Conservation (phyloP, 2,888 invertebrate species). For the Drosophila borealis region DNA sequence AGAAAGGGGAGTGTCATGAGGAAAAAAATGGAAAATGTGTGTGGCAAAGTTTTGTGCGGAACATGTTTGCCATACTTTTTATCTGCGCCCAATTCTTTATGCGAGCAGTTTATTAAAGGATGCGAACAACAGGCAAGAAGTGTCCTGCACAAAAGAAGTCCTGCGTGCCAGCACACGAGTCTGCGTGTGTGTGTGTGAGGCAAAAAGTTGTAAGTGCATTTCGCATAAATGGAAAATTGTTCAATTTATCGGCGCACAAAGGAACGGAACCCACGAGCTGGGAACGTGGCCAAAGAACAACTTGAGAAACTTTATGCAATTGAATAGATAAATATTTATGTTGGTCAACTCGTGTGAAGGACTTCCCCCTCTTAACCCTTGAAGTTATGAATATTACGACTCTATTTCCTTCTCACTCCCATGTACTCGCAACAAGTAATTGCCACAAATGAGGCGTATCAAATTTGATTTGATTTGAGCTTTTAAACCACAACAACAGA, state of each 20-base stretch:
- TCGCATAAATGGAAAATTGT: conserved; percentile 72
- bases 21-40: conserved; percentile 32
- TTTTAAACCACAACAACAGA: conserved; percentile 38
- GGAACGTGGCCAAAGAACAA: conserved; percentile 31
- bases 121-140: conserved; percentile 33
- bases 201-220: conserved; percentile 65
- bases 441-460: conserved; percentile 55
- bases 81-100: conserved; percentile 43
- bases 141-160: conserved; percentile 42
- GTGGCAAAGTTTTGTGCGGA: conserved; percentile 45
- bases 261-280: conserved; percentile 1
- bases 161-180: conserved; percentile 4
- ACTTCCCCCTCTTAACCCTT: conserved; percentile 1
- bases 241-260: conserved; percentile 69
- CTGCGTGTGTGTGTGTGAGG: conserved; percentile 2
- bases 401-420: background rate
- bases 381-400: background rate
- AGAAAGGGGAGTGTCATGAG: conserved; percentile 36
- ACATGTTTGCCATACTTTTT: conserved; percentile 61
- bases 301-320: conserved; percentile 41
- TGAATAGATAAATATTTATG: conserved; percentile 53
- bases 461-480: conserved; percentile 62
- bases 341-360: conserved; percentile 36
- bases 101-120: conserved; percentile 56
- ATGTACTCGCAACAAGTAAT: conserved; percentile 19